Conservation (phyloP, 2,797 vertebrate genomes). For the Paguma larvata region DNA sequence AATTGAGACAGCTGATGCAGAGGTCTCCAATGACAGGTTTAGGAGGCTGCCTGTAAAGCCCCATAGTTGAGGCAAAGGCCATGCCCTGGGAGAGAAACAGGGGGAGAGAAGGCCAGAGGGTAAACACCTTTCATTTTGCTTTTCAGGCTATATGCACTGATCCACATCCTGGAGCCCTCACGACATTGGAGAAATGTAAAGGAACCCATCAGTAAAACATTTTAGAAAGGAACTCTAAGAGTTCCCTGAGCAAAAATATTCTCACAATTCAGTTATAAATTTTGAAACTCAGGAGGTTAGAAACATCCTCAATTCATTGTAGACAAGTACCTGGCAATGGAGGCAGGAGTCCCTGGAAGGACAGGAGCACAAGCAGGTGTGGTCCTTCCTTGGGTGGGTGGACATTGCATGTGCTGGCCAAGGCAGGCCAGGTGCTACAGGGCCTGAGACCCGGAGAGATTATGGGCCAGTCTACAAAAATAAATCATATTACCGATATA, state of each 20-base stretch:
- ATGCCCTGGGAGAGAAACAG: neutral
- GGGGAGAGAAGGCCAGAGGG: neutral
- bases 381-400: too few relatives aligned
- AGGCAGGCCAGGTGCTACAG: neutral
- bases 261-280: neutral
- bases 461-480: neutral
- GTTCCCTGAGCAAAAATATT: neutral
- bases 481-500: neutral
- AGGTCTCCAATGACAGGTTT: too few relatives aligned
- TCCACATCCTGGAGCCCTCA: neutral
- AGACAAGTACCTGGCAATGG: neutral
- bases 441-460: neutral
- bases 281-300: neutral
- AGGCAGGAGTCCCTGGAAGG: neutral
- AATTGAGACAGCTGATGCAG: neutral
- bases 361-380: fast-evolving
- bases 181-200: neutral
- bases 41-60: neutral
- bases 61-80: too few relatives aligned
- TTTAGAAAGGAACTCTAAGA: neutral
- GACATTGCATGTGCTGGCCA: fast-evolving
- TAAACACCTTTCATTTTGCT: neutral
- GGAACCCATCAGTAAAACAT: neutral
- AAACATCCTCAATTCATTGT: too few relatives aligned
- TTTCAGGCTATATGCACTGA: neutral